Conservation (phyloP, 2,113 vertebrate genomes). For the Pitta sordida region DNA sequence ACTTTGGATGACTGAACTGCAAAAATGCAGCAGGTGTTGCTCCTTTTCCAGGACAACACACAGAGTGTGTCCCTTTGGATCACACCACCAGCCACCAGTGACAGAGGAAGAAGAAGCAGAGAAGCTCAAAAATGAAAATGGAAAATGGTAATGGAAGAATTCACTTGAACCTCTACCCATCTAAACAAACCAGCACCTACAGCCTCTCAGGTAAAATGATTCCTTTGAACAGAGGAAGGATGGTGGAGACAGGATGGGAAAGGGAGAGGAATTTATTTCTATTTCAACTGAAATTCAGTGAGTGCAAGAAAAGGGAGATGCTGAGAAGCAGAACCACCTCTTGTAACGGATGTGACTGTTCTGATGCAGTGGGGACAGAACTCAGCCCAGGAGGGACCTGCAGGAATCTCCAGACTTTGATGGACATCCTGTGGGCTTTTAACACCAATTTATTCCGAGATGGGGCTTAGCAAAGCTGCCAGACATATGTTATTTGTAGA, state of each 20-base stretch:
- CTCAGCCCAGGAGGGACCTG: neutral
- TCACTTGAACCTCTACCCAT: neutral
- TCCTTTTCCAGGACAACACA: neutral
- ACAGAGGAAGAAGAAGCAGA: neutral
- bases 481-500: neutral
- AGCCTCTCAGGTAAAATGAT: neutral
- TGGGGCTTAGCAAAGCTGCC: neutral
- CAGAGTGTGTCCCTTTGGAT: neutral
- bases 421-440: neutral
- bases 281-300: neutral
- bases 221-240: neutral
- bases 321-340: neutral
- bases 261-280: neutral
- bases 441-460: neutral
- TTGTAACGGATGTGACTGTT: neutral
- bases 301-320: neutral
- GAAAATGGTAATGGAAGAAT: neutral
- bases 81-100: neutral
- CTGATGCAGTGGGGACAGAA: neutral
- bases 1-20: neutral
- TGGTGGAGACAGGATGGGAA: neutral
- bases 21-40: neutral
- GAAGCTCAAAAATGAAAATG: neutral
- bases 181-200: neutral
- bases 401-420: neutral